Evolutionary conservation across 30 jellyfish, hydroid and myxozoan species (phyloP).

Genomic region (Hydra vulgaris): DNA sequence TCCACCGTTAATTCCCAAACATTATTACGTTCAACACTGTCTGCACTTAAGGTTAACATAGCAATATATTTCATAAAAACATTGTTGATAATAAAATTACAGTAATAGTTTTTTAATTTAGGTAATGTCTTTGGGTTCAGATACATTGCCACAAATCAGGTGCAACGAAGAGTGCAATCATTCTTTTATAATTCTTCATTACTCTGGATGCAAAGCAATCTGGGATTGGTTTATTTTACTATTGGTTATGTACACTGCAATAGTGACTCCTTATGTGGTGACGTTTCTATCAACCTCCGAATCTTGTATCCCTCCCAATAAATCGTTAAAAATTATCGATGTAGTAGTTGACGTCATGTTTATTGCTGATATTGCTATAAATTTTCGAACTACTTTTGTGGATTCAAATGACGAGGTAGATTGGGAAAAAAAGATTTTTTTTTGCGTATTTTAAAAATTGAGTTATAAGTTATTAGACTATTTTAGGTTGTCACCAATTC

Average conservation of each 20-base stretch:
- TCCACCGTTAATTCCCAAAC: not conserved
- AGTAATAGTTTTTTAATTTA: not conserved
- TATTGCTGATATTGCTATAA: constrained; percentile 73
- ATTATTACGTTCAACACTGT: not conserved
- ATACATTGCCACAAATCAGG: constrained; percentile 81
- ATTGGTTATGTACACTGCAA: constrained; percentile 95
- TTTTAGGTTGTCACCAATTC: constrained; percentile 61
- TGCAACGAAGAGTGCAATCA: constrained; percentile 86
- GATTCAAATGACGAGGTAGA: constrained; percentile 85
- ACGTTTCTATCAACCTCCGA: constrained; percentile 59
- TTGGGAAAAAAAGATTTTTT: too few species aligned
- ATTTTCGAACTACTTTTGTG: constrained; percentile 91
- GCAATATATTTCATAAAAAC: not conserved
- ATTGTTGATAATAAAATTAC: not conserved
- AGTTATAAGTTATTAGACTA: too few species aligned
- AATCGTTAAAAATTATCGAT: constrained; percentile 81
- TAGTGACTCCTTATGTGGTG: constrained; percentile 96
- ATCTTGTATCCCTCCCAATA: constrained; percentile 50
- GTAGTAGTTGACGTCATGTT: constrained; percentile 93
- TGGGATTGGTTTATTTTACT: constrained; percentile 95
- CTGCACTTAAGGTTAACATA: not conserved
- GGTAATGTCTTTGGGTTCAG: constrained; percentile 99
- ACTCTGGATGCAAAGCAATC: constrained; percentile 92
- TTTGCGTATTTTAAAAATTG: too few species aligned
- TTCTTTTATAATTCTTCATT: constrained; percentile 88